A percentile compares a stretch with the other conserved stretches of the same genome.
phyloP scores from a whole-genome alignment of 2,113 vertebrate genomes.

The Cavia porcellus region DNA sequence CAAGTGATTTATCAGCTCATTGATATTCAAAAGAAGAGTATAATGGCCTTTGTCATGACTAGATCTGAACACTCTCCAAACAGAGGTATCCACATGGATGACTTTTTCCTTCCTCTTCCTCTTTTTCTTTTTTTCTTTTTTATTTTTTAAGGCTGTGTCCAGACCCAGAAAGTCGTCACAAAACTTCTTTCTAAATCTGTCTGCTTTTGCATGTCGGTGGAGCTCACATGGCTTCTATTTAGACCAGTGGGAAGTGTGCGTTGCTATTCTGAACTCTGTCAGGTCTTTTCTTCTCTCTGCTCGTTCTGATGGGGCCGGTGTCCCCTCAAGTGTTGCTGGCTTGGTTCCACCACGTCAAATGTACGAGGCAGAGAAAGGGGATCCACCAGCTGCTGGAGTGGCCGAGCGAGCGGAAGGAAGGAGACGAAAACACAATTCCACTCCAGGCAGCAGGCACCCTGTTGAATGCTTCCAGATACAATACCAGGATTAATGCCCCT shows the following conservation, averaged over 20 bases:
- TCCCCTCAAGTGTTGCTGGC: conserved; percentile 62
- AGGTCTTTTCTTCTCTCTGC: neutral
- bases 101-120: neutral
- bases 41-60: neutral
- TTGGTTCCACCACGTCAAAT: conserved; percentile 75
- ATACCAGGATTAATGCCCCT: conserved; percentile 66
- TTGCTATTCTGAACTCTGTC: neutral
- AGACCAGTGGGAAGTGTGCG: neutral
- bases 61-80: neutral
- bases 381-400: conserved; percentile 79
- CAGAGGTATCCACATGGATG: neutral
- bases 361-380: conserved; percentile 76
- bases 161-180: neutral
- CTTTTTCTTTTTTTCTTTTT: too few species aligned
- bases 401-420: conserved; percentile 81
- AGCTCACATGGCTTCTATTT: neutral
- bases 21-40: neutral
- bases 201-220: neutral
- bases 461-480: conserved; percentile 76
- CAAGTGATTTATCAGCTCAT: neutral
- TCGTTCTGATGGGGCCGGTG: neutral
- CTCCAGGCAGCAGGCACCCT: conserved; percentile 75
- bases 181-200: neutral
- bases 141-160: neutral
- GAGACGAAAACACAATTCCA: conserved; percentile 78